A percentile compares a stretch with the other conserved stretches of the same genome.
These are phyloP conservation scores for Nasonia longicornis DNA, from an alignment of 1,140 invertebrate genomes.

Conservation along the genomic window DNA sequence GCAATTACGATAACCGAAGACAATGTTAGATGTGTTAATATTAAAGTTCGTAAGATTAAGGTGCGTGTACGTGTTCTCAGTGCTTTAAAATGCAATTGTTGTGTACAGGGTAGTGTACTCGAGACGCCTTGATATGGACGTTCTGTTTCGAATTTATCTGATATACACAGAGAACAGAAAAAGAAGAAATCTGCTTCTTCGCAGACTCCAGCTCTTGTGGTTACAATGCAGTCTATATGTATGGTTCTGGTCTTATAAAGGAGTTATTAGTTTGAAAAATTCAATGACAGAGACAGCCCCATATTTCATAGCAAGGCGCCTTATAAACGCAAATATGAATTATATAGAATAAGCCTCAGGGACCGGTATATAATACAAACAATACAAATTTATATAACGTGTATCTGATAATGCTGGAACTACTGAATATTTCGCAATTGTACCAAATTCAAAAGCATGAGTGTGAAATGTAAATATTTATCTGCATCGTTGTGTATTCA, in stretches of 20 bases:
- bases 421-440: background rate
- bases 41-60: background rate
- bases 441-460: conserved; percentile 5
- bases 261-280: too few species aligned
- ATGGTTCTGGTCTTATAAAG: too few species aligned
- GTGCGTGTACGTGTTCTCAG: background rate
- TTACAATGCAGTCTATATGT: too few species aligned
- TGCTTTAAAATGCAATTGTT: conserved; percentile 29
- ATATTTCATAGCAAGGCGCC: background rate
- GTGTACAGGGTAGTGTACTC: conserved; percentile 35
- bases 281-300: too few species aligned
- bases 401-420: background rate
- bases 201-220: too few species aligned
- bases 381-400: conserved; percentile 7
- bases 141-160: background rate
- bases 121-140: background rate
- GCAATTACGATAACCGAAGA: background rate
- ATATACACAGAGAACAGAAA: background rate
- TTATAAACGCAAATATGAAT: conserved; percentile 42
- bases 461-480: conserved; percentile 57
- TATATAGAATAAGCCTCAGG: conserved; percentile 31
- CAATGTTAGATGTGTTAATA: conserved; percentile 14
- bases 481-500: conserved; percentile 55
- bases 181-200: too few species aligned
- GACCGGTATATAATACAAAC: conserved; percentile 23